Percentiles rank a stretch among this genome's conserved stretches.
Evolutionary conservation across 2,888 invertebrate genomes (phyloP).

Genomic region (Ichneumoninae sp.): DNA sequence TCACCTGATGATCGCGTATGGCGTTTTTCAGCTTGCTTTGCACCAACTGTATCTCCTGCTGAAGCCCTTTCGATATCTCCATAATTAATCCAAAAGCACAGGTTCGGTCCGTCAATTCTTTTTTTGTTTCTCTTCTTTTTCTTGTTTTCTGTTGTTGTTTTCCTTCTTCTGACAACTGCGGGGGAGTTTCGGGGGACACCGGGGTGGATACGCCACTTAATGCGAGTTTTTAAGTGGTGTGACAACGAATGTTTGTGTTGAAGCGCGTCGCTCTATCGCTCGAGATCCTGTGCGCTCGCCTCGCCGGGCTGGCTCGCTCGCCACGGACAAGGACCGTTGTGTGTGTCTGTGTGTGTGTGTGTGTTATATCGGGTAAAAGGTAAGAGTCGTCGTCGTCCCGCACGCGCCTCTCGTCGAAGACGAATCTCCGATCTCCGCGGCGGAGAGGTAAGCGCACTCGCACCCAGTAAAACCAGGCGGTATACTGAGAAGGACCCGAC

Average conservation of each 20-base stretch:
- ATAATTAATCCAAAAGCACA: slow-evolving; percentile 79
- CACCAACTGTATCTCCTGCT: slow-evolving; percentile 87
- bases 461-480: slow-evolving; percentile 26
- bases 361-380: slow-evolving; percentile 20
- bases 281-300: slow-evolving; percentile 63
- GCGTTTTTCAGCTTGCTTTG: slow-evolving; percentile 88
- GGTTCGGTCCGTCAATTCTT: slow-evolving; percentile 31
- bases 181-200: slow-evolving; percentile 16
- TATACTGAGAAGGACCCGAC: slow-evolving; percentile 25
- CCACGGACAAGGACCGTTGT: slow-evolving; percentile 52
- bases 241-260: slow-evolving; percentile 37
- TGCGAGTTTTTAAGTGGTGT: slow-evolving; percentile 7
- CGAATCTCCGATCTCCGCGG: slow-evolving; percentile 50
- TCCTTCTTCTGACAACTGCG: not conserved
- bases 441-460: slow-evolving; percentile 22
- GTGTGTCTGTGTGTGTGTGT: not conserved
- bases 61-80: slow-evolving; percentile 88
- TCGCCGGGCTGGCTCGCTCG: slow-evolving; percentile 65
- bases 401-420: slow-evolving; percentile 55
- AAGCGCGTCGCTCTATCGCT: slow-evolving; percentile 59
- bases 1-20: slow-evolving; percentile 88
- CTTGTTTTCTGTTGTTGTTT: slow-evolving; percentile 3
- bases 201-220: slow-evolving; percentile 2
- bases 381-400: slow-evolving; percentile 42
- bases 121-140: slow-evolving; percentile 11